Evolutionary conservation across 2,797 vertebrate genomes (phyloP).

Genomic region (Tauraco hartlaubi): DNA sequence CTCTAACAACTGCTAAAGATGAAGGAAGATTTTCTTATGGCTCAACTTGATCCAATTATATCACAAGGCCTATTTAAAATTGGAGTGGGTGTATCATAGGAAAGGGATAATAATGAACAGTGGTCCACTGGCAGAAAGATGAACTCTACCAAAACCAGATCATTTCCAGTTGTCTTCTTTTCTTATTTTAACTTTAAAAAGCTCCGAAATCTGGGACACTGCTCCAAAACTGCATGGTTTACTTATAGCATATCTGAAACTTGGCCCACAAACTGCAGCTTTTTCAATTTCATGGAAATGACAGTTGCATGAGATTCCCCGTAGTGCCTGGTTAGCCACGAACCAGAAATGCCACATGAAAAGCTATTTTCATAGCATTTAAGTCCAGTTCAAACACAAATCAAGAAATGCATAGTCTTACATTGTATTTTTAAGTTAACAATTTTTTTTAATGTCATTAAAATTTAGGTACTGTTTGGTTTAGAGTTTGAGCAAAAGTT

Average conservation of each 20-base stretch:
- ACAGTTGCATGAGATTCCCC: background rate
- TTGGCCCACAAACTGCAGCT: background rate
- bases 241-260: background rate
- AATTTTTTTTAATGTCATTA: background rate
- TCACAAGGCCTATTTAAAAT: background rate
- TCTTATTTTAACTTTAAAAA: conserved; percentile 20
- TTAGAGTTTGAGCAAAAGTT: background rate
- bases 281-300: background rate
- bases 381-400: background rate
- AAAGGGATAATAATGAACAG: background rate
- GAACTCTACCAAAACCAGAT: conserved; percentile 2
- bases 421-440: background rate
- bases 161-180: background rate
- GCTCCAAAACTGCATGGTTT: background rate
- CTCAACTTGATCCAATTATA: background rate
- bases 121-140: background rate
- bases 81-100: background rate
- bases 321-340: background rate
- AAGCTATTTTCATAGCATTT: background rate
- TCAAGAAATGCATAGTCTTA: background rate
- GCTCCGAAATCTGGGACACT: background rate
- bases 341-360: background rate
- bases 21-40: background rate
- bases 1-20: background rate
- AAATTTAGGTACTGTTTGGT: background rate